These are phyloP conservation scores for Eremophila alpestris DNA, from an alignment of 2,797 vertebrate genomes.

Conservation along the genomic window DNA sequence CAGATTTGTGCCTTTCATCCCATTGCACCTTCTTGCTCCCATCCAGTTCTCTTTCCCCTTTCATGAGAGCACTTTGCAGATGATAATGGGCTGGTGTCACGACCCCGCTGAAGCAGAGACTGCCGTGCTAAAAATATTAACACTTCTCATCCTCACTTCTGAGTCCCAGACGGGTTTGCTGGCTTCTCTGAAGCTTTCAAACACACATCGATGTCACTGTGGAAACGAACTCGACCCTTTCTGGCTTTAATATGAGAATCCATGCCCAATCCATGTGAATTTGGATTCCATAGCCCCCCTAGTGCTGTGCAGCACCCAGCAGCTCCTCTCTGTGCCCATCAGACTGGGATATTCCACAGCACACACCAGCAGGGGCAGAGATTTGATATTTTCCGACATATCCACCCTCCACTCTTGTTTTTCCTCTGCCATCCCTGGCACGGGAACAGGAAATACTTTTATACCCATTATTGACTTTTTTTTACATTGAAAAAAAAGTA, in stretches of 20 bases:
- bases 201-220: background rate
- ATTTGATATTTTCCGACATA: background rate
- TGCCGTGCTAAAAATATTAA: conserved; percentile 22
- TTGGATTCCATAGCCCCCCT: background rate
- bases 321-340: background rate
- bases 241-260: background rate
- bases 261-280: background rate
- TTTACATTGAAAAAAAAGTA: background rate
- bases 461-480: background rate
- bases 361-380: background rate
- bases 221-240: background rate
- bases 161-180: background rate
- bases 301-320: background rate
- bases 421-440: background rate
- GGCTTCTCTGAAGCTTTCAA: background rate
- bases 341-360: background rate
- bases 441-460: background rate
- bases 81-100: conserved; percentile 22
- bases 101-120: conserved; percentile 27
- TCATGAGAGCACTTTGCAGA: conserved; percentile 38
- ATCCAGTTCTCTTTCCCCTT: conserved; percentile 22
- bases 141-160: background rate
- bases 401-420: background rate
- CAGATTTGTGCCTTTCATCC: conserved; percentile 26
- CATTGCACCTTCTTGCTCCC: conserved; percentile 8